Percentiles rank a stretch among this genome's conserved stretches.
These are phyloP conservation scores for Tragulus kanchil DNA, from an alignment of 2,113 vertebrate genomes.

Conservation along the genomic window DNA sequence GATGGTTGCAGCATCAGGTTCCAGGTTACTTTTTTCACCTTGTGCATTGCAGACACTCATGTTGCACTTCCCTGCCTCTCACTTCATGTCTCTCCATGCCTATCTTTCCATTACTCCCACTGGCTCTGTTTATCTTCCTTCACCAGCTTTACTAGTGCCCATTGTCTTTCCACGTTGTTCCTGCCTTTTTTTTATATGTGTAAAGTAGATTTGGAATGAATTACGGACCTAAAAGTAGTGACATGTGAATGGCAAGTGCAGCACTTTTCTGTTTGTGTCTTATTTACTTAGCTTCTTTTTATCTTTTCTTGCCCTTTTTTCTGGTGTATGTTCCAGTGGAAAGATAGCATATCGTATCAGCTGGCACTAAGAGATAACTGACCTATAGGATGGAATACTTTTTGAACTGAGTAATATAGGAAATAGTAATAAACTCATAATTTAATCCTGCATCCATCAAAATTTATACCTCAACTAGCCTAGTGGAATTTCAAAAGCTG, in stretches of 20 bases:
- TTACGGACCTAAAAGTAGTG: slow-evolving; percentile 1
- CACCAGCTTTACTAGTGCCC: background rate
- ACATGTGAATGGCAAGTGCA: background rate
- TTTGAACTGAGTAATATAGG: slow-evolving; percentile 6
- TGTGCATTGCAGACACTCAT: background rate
- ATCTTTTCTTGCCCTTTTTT: slow-evolving; percentile 30
- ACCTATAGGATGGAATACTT: background rate
- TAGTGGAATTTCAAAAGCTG: slow-evolving; percentile 25
- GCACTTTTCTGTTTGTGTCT: background rate
- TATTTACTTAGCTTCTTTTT: background rate
- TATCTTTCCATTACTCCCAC: background rate
- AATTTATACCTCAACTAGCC: slow-evolving; percentile 7
- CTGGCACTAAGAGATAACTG: background rate
- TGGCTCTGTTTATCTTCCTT: slow-evolving; percentile 5
- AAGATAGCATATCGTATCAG: background rate
- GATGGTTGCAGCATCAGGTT: background rate
- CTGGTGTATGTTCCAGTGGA: background rate
- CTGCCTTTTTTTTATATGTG: background rate
- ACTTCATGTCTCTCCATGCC: background rate
- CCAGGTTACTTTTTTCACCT: background rate
- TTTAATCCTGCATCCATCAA: slow-evolving; percentile 9
- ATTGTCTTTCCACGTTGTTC: background rate
- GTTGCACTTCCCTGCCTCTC: background rate
- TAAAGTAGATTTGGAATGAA: slow-evolving; percentile 17
- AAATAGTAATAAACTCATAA: slow-evolving; percentile 32